Evolutionary conservation across 92 coral and sea anemone species (phyloP).

Genomic region (Muricea muricata): DNA sequence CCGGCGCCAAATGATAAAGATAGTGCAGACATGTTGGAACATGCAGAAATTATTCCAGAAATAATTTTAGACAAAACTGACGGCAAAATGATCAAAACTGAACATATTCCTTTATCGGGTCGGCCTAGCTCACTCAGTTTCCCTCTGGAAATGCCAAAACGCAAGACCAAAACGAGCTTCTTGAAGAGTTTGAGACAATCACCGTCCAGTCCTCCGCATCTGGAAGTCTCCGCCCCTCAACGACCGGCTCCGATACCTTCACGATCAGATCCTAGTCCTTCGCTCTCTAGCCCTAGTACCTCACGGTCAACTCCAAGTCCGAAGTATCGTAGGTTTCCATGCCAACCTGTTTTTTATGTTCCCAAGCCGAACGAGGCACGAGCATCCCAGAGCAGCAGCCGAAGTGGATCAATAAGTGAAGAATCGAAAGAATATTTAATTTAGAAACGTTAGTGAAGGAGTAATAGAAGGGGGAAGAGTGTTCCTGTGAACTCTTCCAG

Average conservation of each 20-base stretch:
- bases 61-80: neutral
- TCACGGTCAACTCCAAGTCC: conserved; percentile 30
- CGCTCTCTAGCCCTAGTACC: neutral
- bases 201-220: neutral
- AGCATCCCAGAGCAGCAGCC: neutral
- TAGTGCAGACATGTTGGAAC: neutral
- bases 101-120: neutral
- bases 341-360: conserved; percentile 66
- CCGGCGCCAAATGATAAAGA: neutral
- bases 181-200: conserved; percentile 1
- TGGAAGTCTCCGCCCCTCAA: conserved; percentile 19
- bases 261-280: neutral
- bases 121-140: conserved; percentile 19
- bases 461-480: too few relatives aligned
- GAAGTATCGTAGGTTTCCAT: conserved; percentile 66
- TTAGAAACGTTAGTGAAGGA: too few relatives aligned
- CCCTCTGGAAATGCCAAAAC: conserved; percentile 3
- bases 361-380: conserved; percentile 37
- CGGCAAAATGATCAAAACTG: neutral
- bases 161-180: neutral
- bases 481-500: too few relatives aligned
- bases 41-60: neutral
- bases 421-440: neutral
- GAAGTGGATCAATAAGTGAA: conserved; percentile 31
- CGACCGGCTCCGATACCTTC: neutral